These are phyloP conservation scores for Fukomys damarensis DNA, from an alignment of 2,113 vertebrate species.

Conservation along the genomic window DNA sequence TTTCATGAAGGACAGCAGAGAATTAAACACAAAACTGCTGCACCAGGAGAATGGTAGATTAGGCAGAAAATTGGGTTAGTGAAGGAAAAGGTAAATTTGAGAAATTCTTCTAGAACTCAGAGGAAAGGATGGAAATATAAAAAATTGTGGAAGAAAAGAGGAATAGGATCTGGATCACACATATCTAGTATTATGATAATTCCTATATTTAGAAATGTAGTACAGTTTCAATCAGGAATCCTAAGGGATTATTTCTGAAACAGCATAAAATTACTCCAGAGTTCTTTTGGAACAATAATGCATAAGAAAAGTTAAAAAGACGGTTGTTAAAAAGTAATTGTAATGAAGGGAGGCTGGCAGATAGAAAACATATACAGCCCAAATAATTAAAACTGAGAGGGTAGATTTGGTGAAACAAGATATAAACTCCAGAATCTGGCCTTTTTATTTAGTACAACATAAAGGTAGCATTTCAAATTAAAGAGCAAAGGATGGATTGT, in stretches of 20 bases:
- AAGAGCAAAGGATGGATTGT: neutral
- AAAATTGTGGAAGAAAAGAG: neutral
- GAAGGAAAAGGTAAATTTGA: conserved; percentile 54
- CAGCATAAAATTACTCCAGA: neutral
- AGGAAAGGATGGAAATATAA: neutral
- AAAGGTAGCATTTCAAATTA: neutral
- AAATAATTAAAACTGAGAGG: conserved; percentile 2
- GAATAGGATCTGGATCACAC: neutral
- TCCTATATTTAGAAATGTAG: neutral
- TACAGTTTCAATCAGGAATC: neutral
- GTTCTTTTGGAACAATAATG: conserved; percentile 4
- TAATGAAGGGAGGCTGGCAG: neutral
- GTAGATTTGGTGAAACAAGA: neutral
- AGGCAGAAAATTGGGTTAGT: conserved; percentile 14
- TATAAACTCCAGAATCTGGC: neutral
- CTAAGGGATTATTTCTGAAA: conserved; percentile 23
- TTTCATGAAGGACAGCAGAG: neutral
- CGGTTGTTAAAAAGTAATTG: neutral
- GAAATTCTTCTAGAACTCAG: neutral
- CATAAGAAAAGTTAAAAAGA: neutral
- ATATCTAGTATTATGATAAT: neutral
- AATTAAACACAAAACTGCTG: conserved; percentile 29
- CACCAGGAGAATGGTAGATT: neutral
- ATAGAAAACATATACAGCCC: neutral
- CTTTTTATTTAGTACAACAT: neutral